Conservation (phyloP, 2,888 invertebrate species). For the Stenurella melanura region DNA sequence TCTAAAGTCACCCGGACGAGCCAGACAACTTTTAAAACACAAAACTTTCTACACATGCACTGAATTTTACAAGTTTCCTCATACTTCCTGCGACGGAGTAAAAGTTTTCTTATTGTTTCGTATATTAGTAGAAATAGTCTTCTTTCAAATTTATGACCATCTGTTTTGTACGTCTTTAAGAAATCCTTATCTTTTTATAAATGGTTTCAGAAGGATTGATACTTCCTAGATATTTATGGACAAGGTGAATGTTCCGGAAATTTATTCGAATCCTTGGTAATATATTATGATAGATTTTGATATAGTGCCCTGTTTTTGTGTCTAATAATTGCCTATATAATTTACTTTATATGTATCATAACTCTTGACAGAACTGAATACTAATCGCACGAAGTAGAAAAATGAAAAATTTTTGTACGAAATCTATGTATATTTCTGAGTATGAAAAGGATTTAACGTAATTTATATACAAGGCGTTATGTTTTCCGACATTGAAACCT, state of each 20-base stretch:
- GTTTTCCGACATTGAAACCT: too few species aligned
- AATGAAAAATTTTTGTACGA: too few species aligned
- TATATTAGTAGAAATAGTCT: constrained; percentile 59
- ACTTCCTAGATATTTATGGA: constrained; percentile 9
- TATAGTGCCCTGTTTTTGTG: neutral
- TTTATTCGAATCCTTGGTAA: neutral
- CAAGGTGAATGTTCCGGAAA: constrained; percentile 16
- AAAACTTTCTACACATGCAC: constrained; percentile 62
- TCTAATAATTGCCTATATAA: neutral
- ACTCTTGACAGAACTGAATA: too few species aligned
- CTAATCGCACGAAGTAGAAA: too few species aligned
- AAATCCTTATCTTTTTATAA: constrained; percentile 30
- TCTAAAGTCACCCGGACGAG: constrained; percentile 38
- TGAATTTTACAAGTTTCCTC: constrained; percentile 56
- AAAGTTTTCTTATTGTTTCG: constrained; percentile 61
- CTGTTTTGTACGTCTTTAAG: constrained; percentile 43
- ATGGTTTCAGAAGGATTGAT: constrained; percentile 2
- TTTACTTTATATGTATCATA: neutral
- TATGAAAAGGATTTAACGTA: too few species aligned
- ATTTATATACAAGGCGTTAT: too few species aligned
- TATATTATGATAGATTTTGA: neutral
- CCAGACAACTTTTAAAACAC: constrained; percentile 56
- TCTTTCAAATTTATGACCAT: constrained; percentile 52
- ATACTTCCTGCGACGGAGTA: constrained; percentile 54
- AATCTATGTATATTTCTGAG: too few species aligned